A percentile compares a stretch with the other conserved stretches of the same genome.
Conservation (phyloP, 2,888 invertebrate species). For the Eupithecia centaureata region DNA sequence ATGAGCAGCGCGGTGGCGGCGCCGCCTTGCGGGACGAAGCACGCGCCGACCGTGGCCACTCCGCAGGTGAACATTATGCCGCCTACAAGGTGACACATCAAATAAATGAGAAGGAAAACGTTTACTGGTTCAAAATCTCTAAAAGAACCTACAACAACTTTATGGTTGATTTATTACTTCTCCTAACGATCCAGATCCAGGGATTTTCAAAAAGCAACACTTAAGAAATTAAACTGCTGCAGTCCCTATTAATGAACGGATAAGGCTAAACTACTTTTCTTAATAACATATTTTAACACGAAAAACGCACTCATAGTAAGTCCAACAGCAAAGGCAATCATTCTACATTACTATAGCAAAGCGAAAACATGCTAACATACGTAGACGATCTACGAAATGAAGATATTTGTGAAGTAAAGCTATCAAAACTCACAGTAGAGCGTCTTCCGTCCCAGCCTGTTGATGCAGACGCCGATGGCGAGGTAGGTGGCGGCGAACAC, state of each 20-base stretch:
- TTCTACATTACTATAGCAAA: too few species aligned
- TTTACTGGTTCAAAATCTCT: not conserved
- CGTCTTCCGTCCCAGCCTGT: constrained; percentile 69
- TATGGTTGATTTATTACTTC: not conserved
- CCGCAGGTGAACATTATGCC: constrained; percentile 73
- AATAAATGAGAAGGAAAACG: not conserved
- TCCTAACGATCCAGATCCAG: not conserved
- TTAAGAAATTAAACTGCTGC: too few species aligned
- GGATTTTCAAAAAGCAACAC: too few species aligned
- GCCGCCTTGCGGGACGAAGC: constrained; percentile 68
- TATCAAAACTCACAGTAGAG: constrained; percentile 76
- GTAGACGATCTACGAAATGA: too few species aligned
- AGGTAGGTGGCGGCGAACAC: constrained; percentile 75
- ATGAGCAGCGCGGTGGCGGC: constrained; percentile 71
- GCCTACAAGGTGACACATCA: constrained; percentile 47
- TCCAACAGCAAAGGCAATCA: too few species aligned
- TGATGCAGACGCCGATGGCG: constrained; percentile 75
- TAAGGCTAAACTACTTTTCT: too few species aligned
- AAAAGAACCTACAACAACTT: not conserved
- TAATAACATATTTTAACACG: too few species aligned
- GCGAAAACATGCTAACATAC: too few species aligned
- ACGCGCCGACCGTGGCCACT: constrained; percentile 66
- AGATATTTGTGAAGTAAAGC: too few species aligned
- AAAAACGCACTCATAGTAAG: too few species aligned
- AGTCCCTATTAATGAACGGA: too few species aligned